Conservation (phyloP, 2,113 vertebrate genomes). For the Antechinus flavipes region DNA sequence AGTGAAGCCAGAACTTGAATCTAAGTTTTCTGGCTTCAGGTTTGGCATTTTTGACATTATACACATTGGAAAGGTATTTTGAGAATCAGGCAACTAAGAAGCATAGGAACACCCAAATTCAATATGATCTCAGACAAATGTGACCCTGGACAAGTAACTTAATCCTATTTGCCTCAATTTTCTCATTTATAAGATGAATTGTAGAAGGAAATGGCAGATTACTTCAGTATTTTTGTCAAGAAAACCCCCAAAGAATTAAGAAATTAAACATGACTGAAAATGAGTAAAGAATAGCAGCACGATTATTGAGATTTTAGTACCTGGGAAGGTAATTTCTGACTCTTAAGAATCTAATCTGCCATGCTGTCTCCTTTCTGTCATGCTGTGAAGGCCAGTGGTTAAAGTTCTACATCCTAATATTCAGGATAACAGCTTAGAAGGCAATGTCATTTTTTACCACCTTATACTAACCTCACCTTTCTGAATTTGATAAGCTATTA, state of each 20-base stretch:
- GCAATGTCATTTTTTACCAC: neutral
- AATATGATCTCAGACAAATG: neutral
- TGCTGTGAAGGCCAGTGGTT: neutral
- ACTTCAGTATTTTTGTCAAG: neutral
- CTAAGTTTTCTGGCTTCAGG: neutral
- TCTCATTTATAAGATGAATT: neutral
- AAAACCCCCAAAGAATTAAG: neutral
- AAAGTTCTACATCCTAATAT: neutral
- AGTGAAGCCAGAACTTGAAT: neutral
- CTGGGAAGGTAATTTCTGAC: conserved; percentile 1
- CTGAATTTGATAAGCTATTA: neutral
- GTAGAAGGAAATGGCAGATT: neutral
- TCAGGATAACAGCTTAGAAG: neutral
- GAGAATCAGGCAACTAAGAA: neutral
- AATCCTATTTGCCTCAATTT: neutral
- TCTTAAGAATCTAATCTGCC: neutral
- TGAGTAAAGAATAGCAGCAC: neutral
- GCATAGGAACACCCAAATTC: neutral
- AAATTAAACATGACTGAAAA: neutral
- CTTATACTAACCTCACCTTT: neutral
- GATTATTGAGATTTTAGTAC: neutral
- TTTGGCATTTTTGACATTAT: neutral
- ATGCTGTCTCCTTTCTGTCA: neutral
- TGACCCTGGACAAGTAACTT: neutral
- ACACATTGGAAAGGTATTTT: neutral